Evolutionary conservation across 2,888 invertebrate genomes (phyloP).

Genomic region (Microctonus aethiopoides): DNA sequence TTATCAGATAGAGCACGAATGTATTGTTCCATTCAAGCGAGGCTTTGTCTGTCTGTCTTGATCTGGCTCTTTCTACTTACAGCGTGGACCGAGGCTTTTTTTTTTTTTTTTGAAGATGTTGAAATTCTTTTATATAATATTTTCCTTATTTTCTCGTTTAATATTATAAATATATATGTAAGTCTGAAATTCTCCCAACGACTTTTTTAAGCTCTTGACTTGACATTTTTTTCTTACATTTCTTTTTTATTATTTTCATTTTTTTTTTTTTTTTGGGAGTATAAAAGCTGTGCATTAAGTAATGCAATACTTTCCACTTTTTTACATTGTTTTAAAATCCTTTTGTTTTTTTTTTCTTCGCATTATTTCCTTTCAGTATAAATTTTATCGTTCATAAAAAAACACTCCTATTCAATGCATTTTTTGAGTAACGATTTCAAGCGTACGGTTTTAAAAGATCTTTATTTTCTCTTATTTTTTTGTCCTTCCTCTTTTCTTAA

Average conservation of each 20-base stretch:
- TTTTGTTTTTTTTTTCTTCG: not conserved
- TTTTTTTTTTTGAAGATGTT: not conserved
- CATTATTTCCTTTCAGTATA: not conserved
- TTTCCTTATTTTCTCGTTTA: not conserved
- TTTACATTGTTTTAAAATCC: not conserved
- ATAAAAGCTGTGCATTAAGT: not conserved
- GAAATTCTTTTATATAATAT: not conserved
- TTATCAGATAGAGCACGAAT: conserved; percentile 1
- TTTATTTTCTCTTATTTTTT: no score
- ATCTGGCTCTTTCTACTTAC: conserved; percentile 12
- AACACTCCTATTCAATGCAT: not conserved
- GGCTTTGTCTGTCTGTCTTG: not conserved
- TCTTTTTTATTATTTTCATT: not conserved
- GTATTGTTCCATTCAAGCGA: not conserved
- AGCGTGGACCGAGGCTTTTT: not conserved
- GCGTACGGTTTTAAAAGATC: not conserved
- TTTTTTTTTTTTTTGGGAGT: not conserved
- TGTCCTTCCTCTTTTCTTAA: not conserved
- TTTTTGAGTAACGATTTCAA: not conserved
- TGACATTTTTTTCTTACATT: not conserved
- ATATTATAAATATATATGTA: no score
- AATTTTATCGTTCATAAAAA: conserved; percentile 12
- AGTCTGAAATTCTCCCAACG: no score
- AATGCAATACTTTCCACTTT: not conserved
- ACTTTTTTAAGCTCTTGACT: not conserved